Base-by-base conservation (phyloP, 2,113 vertebrate genomes). In the Caranx melampygus region DNA sequence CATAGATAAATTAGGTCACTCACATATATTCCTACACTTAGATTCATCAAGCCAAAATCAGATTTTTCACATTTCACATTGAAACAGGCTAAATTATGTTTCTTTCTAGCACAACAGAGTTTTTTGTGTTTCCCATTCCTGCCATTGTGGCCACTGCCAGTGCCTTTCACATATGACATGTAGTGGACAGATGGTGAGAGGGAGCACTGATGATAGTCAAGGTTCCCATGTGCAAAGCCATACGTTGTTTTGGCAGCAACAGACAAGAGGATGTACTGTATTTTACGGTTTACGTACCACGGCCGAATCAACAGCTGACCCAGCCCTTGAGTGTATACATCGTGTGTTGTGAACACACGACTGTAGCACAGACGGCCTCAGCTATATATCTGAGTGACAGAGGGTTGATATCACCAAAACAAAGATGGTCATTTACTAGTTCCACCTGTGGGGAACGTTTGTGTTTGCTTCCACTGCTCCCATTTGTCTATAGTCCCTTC, bases 271-370 rank as follows among this genome's bases (percentile, higher is more conserved):
- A 79, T 71, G 72, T 78, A 72, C 37, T 78, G 12, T 82, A 69
- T 69, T 82, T 82, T 45, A 82, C 74, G 69, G 73, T 73, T 75
- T 72, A 76, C 70, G 58, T 70, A 62, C 70, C 47, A 72, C 66
- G 49, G 75, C 79, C 66, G 66, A 68, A 63, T 45, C 70, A 52
- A 81, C 89, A 89, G 81, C 85, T 91, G 87, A 87, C 10, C 66
- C 67, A 31, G 45, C 5, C 9, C 35, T 59, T 16, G 10, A 44
- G 61, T 68, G 61, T 68, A 59, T 37, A 74, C 1, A 33, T 31
- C 54, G 44, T 59, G 42, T 60, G 59, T 66, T 70, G 69, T 66
- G 62, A 75, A 26, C 37, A 72, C 63, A 72, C 4, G 70, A 40
- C 57, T 74, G 67, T 66, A 52, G 16, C 51, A 13, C 57, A 65